Evolutionary conservation across 2,888 invertebrate genomes (phyloP), one percentile per base, ranked within the genome.

Genomic region (Anthrax anthrax): DNA sequence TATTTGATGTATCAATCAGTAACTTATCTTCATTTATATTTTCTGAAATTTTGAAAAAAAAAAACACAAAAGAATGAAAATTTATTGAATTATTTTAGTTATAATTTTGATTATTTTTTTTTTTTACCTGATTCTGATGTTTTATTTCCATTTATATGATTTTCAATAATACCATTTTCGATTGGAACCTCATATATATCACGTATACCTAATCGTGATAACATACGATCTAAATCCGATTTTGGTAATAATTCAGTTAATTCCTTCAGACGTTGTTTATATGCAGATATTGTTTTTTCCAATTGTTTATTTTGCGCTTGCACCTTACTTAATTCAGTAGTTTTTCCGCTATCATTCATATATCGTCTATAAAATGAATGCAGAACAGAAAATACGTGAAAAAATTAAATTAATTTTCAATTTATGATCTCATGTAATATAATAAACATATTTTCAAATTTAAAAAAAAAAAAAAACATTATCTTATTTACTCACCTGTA

Each of bases 321-420:
- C 45, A 92, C 75, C 62, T 91, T 84, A 63, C 86, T 84, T 52
- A 86, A 75, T 64, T 95, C 94, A 49, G 89, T 72, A 63, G 89
- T 88, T 64, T 85, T 85, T 48, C 89, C 89, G 46, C 88, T 88
- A 51, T 89, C 89, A 63, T 91, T 95, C 60, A 96, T 72, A 70
- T 92, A 96, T 60, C 89, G 78, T 66, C 84, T 86, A 75, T 65
- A 70, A 51, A 27, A 44, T 16, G 8, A 4, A 27, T 4, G 32
- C 29, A 29, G n/a, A 4, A 18, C 18, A 43, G n/a, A 17, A 18
- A 43, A 19, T 17, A 36, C n/a, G n/a, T n/a, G n/a, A n/a, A n/a
- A n/a, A n/a, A n/a, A n/a, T n/a, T n/a, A n/a, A n/a, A n/a, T n/a
- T n/a, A n/a, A n/a, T n/a, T n/a, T n/a, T n/a, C n/a, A n/a, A n/a